A percentile compares a stretch with the other conserved stretches of the same genome.
phyloP scores from a whole-genome alignment of 2,888 invertebrate genomes.

The Azorinus chamasolen region DNA sequence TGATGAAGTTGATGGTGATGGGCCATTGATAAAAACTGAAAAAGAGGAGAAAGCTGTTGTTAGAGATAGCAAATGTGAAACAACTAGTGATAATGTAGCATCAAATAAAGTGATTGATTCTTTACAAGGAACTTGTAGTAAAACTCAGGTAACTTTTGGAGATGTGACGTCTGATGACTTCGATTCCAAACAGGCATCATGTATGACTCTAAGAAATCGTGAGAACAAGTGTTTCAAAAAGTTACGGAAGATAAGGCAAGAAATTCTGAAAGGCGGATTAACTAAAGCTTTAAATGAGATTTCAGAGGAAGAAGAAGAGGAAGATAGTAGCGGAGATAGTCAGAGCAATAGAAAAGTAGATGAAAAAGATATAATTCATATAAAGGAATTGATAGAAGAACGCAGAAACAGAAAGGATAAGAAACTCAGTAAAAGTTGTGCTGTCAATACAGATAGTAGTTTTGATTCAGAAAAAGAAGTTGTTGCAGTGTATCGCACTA shows the following conservation, averaged over 20 bases:
- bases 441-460: background rate
- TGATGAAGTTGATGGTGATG: constrained; percentile 58
- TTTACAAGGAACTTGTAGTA: no score
- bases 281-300: constrained; percentile 10
- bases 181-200: background rate
- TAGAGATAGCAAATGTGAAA: background rate
- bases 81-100: background rate
- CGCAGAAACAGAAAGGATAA: constrained; percentile 43
- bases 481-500: constrained; percentile 32
- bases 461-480: constrained; percentile 14
- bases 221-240: constrained; percentile 54
- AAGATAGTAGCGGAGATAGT: constrained; percentile 16
- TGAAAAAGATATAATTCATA: constrained; percentile 48
- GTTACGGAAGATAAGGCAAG: constrained; percentile 42
- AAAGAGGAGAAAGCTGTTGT: constrained; percentile 26
- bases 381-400: constrained; percentile 54
- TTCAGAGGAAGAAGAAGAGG: constrained; percentile 44
- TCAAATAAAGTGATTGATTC: constrained; percentile 5
- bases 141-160: no score
- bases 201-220: constrained; percentile 52
- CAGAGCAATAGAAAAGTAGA: constrained; percentile 19
- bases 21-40: constrained; percentile 41
- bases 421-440: background rate
- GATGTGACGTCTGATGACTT: no score
- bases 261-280: constrained; percentile 36